A percentile compares a stretch with the other conserved stretches of the same genome.
phyloP scores from a whole-genome alignment of 2,888 invertebrate genomes.

The Tryphoninae sp. region DNA sequence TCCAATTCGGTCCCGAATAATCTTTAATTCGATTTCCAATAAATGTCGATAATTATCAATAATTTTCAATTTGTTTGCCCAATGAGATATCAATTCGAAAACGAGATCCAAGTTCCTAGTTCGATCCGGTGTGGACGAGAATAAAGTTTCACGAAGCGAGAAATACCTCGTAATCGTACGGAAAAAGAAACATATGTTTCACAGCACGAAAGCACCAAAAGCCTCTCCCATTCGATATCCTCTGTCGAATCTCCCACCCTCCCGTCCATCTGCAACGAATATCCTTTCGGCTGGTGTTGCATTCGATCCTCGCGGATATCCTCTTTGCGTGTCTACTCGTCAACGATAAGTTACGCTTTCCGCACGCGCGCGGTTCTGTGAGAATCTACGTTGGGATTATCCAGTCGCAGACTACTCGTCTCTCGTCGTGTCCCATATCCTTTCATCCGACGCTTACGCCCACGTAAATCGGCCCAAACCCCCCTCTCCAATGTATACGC shows the following conservation, averaged over 20 bases:
- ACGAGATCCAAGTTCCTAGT: background rate
- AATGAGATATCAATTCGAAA: background rate
- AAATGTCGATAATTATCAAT: no score
- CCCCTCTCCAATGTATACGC: background rate
- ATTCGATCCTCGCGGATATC: conserved; percentile 50
- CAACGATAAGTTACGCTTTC: background rate
- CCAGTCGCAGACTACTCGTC: background rate
- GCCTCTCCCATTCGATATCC: conserved; percentile 36
- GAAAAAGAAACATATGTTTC: background rate
- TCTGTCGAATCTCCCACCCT: conserved; percentile 14
- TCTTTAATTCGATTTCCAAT: no score
- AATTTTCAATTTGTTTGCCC: background rate
- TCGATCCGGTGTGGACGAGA: background rate
- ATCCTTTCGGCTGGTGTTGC: conserved; percentile 25
- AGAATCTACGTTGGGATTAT: background rate
- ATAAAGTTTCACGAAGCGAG: no score
- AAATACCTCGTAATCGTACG: no score
- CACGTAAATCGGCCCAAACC: conserved; percentile 5
- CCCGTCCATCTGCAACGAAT: conserved; percentile 1
- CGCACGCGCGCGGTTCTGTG: background rate
- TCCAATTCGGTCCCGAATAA: no score
- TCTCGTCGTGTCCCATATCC: conserved; percentile 16
- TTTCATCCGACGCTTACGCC: conserved; percentile 2
- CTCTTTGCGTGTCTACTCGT: background rate
- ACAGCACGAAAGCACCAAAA: background rate